These are phyloP conservation scores for Anguilla japonica DNA, from an alignment of 2,113 vertebrate genomes.

Conservation along the genomic window DNA sequence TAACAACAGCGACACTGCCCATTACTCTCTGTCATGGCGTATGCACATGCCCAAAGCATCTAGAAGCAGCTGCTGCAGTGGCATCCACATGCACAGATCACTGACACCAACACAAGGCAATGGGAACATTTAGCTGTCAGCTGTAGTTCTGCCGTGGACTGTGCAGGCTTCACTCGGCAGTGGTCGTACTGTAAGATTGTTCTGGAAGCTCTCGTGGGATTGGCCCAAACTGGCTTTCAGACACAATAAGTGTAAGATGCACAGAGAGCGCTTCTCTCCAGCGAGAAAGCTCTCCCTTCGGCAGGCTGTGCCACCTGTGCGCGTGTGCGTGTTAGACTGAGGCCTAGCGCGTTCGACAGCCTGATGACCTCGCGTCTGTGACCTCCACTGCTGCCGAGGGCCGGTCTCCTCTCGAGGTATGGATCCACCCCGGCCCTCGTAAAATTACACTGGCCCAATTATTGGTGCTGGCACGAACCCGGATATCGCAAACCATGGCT, in stretches of 20 bases:
- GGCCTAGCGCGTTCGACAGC: background rate
- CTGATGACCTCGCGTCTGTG: background rate
- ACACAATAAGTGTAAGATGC: too few relatives aligned
- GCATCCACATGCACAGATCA: too few relatives aligned
- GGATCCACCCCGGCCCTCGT: background rate
- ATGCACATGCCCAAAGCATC: background rate
- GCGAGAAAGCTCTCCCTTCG: too few relatives aligned
- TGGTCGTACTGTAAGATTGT: too few relatives aligned
- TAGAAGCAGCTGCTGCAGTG: background rate
- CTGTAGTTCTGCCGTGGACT: too few relatives aligned
- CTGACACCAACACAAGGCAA: background rate
- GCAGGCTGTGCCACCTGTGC: background rate
- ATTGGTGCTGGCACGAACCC: background rate
- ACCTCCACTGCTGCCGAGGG: background rate
- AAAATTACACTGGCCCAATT: background rate
- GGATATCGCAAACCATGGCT: background rate
- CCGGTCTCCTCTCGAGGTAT: background rate
- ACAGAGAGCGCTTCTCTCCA: too few relatives aligned
- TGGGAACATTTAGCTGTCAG: background rate
- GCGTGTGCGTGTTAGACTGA: background rate
- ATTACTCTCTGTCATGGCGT: background rate
- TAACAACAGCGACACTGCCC: background rate
- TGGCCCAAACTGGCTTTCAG: too few relatives aligned
- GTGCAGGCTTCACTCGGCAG: too few relatives aligned
- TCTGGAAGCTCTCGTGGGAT: too few relatives aligned